phyloP scores from a whole-genome alignment of 2,113 vertebrate species.

The Argyrosomus japonicus region DNA sequence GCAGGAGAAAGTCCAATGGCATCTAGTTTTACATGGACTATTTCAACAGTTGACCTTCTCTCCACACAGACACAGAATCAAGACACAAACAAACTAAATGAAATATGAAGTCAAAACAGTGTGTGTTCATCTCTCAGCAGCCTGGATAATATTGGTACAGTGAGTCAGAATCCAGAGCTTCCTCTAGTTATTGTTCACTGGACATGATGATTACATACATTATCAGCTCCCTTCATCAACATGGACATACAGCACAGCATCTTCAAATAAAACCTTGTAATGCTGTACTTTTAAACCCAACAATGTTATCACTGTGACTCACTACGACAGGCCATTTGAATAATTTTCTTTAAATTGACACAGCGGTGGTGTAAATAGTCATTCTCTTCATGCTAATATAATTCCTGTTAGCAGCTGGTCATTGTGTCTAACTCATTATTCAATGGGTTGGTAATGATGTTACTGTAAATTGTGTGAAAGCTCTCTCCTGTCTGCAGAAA shows the following conservation, averaged over 20 bases:
- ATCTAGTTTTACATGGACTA: background rate
- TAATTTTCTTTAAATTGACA: constrained; percentile 41
- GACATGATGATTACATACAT: background rate
- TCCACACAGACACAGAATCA: background rate
- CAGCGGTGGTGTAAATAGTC: constrained; percentile 49
- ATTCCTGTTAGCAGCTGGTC: constrained; percentile 71
- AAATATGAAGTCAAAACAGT: background rate
- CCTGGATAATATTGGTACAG: background rate
- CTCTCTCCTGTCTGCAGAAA: background rate
- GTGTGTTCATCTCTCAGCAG: background rate
- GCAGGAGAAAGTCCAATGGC: background rate
- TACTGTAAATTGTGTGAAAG: constrained; percentile 41
- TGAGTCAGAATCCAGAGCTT: background rate
- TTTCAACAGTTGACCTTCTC: background rate
- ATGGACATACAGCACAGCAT: background rate
- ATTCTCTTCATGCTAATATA: constrained; percentile 76
- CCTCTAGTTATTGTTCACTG: background rate
- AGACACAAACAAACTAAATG: background rate
- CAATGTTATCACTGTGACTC: background rate
- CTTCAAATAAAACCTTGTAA: background rate
- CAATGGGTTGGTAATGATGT: constrained; percentile 60
- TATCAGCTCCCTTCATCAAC: background rate
- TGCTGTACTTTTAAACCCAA: no score
- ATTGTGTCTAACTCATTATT: constrained; percentile 68
- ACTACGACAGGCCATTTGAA: constrained; percentile 13